Conservation (phyloP, 2,113 vertebrate genomes). For the Caretta caretta region DNA sequence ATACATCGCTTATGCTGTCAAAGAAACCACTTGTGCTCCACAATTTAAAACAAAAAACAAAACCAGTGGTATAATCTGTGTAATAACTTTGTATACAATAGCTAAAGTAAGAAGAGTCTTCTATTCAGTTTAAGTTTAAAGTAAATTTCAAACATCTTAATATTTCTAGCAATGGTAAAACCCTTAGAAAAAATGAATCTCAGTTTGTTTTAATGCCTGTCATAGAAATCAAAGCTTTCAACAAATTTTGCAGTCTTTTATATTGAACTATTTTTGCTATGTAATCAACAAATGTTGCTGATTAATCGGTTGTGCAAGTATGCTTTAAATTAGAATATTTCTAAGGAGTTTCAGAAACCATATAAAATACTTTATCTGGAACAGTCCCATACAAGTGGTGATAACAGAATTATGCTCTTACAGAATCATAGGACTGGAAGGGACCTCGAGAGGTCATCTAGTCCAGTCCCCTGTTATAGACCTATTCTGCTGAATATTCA, state of each 20-base stretch:
- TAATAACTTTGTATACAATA: neutral
- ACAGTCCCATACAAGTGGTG: neutral
- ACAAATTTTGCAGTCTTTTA: neutral
- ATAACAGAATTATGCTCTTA: neutral
- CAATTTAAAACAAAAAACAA: neutral
- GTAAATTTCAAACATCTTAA: neutral
- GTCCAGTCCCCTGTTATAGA: neutral
- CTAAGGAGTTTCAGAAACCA: neutral
- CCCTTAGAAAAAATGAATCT: neutral
- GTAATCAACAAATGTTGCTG: neutral
- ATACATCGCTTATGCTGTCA: neutral
- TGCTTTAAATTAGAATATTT: neutral
- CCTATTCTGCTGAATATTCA: neutral
- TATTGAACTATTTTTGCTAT: neutral
- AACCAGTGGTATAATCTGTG: neutral
- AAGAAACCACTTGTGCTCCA: neutral
- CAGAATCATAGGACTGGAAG: too few species aligned
- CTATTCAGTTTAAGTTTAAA: neutral
- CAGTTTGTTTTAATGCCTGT: neutral
- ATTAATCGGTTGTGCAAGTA: neutral
- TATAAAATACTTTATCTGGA: neutral
- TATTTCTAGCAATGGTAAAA: neutral
- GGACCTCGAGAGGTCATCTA: too few species aligned
- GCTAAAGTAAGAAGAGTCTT: neutral
- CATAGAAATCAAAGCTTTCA: neutral